These are phyloP conservation scores for Oreonectes daqikongensis DNA, from an alignment of 2,797 vertebrate species.

Conservation along the genomic window DNA sequence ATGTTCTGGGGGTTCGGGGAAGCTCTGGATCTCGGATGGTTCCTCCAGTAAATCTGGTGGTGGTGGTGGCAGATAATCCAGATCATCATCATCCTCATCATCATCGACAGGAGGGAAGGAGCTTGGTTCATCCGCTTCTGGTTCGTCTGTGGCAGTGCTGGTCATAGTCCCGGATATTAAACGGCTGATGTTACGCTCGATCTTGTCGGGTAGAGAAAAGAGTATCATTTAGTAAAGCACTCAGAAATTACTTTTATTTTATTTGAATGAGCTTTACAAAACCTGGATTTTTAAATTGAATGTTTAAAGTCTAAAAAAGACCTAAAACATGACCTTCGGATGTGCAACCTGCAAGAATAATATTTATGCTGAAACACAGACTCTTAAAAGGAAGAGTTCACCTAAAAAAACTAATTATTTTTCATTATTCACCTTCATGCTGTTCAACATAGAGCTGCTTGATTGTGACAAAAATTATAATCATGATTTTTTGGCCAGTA, in stretches of 20 bases:
- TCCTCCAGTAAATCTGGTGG: slow-evolving; percentile 80
- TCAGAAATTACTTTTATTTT: slow-evolving; percentile 16
- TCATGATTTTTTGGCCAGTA: too few relatives aligned
- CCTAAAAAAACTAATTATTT: too few relatives aligned
- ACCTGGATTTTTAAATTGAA: too few relatives aligned
- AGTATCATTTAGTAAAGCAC: slow-evolving; percentile 27
- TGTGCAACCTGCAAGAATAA: neutral
- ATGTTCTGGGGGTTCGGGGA: slow-evolving; percentile 72
- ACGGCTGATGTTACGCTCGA: slow-evolving; percentile 79
- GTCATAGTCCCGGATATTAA: slow-evolving; percentile 67
- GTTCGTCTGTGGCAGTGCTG: slow-evolving; percentile 46
- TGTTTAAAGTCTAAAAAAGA: too few relatives aligned
- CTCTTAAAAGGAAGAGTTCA: neutral
- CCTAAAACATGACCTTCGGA: neutral
- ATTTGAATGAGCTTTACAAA: neutral
- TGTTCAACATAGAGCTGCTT: too few relatives aligned
- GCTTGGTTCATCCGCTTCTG: slow-evolving; percentile 52
- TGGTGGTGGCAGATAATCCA: slow-evolving; percentile 81
- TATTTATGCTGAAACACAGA: neutral
- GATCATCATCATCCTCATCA: slow-evolving; percentile 68
- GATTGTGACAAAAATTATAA: too few relatives aligned
- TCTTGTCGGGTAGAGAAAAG: slow-evolving; percentile 79
- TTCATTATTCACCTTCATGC: too few relatives aligned
- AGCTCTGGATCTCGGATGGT: slow-evolving; percentile 71
- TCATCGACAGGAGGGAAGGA: slow-evolving; percentile 62